Conservation (phyloP, 30 jellyfish, hydroid and myxozoan genomes). For the Sanderia malayensis region DNA sequence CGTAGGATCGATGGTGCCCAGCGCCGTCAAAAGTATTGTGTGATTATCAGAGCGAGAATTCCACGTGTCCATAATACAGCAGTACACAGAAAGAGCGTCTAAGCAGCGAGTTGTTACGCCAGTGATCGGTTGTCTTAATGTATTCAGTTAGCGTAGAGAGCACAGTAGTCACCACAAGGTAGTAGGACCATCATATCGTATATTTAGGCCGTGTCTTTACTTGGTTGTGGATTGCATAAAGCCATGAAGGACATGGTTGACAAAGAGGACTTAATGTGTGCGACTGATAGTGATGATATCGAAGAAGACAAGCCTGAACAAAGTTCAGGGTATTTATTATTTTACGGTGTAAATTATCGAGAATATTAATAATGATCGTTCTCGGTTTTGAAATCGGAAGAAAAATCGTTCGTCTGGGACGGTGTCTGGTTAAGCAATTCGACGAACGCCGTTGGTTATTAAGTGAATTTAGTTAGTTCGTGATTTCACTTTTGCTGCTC, state of each 20-base stretch:
- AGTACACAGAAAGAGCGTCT: conserved; percentile 42
- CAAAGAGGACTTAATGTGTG: conserved; percentile 51
- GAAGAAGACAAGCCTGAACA: conserved; percentile 55
- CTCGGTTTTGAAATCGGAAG: background rate
- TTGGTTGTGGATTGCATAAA: conserved; percentile 19
- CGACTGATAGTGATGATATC: conserved; percentile 64
- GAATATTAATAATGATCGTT: conserved; percentile 6
- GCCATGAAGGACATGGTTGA: conserved; percentile 58
- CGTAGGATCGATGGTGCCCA: background rate
- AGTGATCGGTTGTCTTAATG: conserved; percentile 55
- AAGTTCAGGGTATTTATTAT: conserved; percentile 46
- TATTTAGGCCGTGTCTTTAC: too few relatives aligned
- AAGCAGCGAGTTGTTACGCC: conserved; percentile 24
- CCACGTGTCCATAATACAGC: conserved; percentile 96
- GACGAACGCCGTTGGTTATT: background rate
- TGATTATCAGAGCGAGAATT: conserved; percentile 81
- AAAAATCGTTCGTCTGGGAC: background rate
- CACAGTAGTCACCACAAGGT: conserved; percentile 57
- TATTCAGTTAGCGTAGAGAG: conserved; percentile 69
- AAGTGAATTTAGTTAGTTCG: too few relatives aligned
- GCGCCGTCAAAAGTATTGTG: conserved; percentile 32
- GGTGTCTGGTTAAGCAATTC: background rate
- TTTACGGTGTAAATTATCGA: background rate
- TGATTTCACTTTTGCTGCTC: too few relatives aligned
- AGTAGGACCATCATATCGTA: too few relatives aligned